These are phyloP conservation scores for Hydractinia symbiolongicarpus DNA, from an alignment of 30 jellyfish, hydroid and myxozoan genomes.

Conservation along the genomic window DNA sequence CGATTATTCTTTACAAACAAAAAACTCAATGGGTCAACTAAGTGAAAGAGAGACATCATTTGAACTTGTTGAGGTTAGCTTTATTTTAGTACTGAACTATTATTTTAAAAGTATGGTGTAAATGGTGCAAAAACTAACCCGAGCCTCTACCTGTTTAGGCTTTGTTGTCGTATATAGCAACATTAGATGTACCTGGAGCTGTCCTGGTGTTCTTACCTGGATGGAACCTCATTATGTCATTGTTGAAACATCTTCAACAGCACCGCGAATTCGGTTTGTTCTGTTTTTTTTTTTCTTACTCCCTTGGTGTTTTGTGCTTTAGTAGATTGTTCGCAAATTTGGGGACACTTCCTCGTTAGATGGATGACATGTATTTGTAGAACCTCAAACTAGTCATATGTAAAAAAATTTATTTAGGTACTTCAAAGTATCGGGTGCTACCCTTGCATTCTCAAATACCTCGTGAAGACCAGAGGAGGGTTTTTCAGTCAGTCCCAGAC, in stretches of 20 bases:
- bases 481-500: constrained; percentile 81
- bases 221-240: constrained; percentile 68
- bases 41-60: constrained; percentile 79
- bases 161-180: constrained; percentile 51
- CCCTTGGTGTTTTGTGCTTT: background rate
- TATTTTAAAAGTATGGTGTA: background rate
- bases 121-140: background rate
- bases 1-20: constrained; percentile 79
- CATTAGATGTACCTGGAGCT: constrained; percentile 76
- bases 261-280: constrained; percentile 77
- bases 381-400: too few species aligned
- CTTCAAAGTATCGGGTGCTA: constrained; percentile 45
- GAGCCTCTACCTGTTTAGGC: constrained; percentile 42
- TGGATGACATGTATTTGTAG: too few species aligned
- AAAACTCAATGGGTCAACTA: constrained; percentile 81
- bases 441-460: constrained; percentile 98
- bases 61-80: constrained; percentile 75
- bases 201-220: constrained; percentile 93
- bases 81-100: background rate
- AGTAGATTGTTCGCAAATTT: too few species aligned
- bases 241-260: constrained; percentile 60
- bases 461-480: constrained; percentile 83
- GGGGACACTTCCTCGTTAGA: too few species aligned
- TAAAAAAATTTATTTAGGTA: constrained; percentile 36
- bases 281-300: too few species aligned